Base-by-base conservation (phyloP, 2,888 invertebrate genomes). In the Tenthredo scrophulariae region DNA sequence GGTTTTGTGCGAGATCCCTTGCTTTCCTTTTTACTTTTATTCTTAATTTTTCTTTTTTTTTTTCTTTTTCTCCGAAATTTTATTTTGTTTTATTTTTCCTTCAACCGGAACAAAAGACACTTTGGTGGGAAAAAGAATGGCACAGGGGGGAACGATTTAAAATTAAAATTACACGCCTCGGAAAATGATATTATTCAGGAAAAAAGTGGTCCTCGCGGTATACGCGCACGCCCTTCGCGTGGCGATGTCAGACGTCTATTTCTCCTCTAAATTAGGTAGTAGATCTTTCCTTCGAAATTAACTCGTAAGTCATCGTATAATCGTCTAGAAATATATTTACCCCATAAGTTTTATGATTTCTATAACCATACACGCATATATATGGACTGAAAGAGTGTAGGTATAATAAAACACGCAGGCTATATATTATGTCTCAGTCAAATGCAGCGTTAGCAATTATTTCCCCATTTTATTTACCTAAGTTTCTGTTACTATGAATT, bases 131-230 rank as follows among this genome's bases (percentile, higher is more conserved):
- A 62, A 62, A 37, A 37, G 62, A 54, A 75, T 46, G 83, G 40
- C 9, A 37, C 67, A 29, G 33, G 29, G 43, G 83, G 83, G 83
- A 33, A 46, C 26, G n/a, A 83, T 67, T 83, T 83, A 67, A 70
- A 67, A 83, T 83, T 65, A 70, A 83, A 83, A 83, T 83, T 83
- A 67, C 83, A 83, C 46, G 37, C 46, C 67, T 50, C 67, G 46
- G 83, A 70, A 70, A 83, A 83, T 83, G 65, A 83, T 67, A 46
- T 83, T 83, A 46, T 83, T 83, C 43, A 83, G 82, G 22, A 18
- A 50, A n/a, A 46, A 65, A 83, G 65, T 65, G 58, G 62, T 58
- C 40, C 62, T 7, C 10, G 37, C 22, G 58, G 46, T n/a, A 67
- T 43, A 22, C 26, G 37, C 37, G 6, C 6, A 37, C 2, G 82